phyloP scores from a whole-genome alignment of 2,888 invertebrate species.

The Podabrus alpinus region DNA sequence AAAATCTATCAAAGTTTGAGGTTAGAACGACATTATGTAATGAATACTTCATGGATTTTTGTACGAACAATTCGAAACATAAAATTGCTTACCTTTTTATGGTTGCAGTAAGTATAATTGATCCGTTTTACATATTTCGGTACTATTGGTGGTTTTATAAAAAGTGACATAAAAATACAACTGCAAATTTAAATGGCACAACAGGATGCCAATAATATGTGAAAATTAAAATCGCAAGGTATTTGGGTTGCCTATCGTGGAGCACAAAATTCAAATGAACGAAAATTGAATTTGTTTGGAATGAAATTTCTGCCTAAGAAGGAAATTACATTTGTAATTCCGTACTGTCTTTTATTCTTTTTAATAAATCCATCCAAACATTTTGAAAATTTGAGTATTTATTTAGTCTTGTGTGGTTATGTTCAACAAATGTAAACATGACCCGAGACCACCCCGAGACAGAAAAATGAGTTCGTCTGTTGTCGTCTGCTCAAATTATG shows the following conservation, averaged over 20 bases:
- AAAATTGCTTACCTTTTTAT: not conserved
- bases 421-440: not conserved
- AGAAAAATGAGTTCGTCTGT: not conserved
- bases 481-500: not conserved
- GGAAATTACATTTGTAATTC: not conserved
- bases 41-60: not conserved
- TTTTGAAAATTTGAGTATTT: not conserved
- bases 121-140: not conserved
- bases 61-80: not conserved
- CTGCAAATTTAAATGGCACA: not conserved
- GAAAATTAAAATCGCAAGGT: not conserved
- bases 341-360: no score
- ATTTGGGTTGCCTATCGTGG: not conserved
- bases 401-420: not conserved
- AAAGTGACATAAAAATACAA: not conserved
- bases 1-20: slow-evolving; percentile 4
- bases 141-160: not conserved
- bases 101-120: not conserved
- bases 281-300: not conserved
- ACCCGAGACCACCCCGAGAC: no score
- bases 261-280: not conserved
- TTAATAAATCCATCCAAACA: no score
- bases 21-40: slow-evolving; percentile 13
- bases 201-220: not conserved
- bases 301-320: not conserved